Evolutionary conservation across 37 sponge, comb jelly and placozoan species (phyloP), one percentile per base, ranked within the genome.

Genomic region (Petrosia ficiformis): DNA sequence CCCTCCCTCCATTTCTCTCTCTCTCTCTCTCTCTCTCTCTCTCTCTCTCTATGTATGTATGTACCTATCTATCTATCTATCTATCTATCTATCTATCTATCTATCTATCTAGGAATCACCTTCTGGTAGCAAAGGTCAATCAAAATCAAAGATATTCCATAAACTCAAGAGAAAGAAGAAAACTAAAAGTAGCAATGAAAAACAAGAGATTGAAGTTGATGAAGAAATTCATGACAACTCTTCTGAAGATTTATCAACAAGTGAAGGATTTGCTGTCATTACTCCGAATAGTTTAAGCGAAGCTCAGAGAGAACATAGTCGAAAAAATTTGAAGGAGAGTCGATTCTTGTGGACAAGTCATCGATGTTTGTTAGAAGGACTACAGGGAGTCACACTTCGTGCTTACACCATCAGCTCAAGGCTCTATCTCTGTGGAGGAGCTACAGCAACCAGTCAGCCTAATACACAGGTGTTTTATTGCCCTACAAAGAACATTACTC

Each of bases 371-470:
- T 74, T 68, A 0, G 32, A 52, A 4, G 83, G 83, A 1, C 71
- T 83, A 0, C 83, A 83, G 58, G 83, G 83, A 21, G 39, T 76
- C 26, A 83, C 83, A 0, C 83, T 83, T 1, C 69, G 65, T 22
- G 77, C 44, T 19, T 74, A 83, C 57, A 24, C 34, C 29, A 43
- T 42, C 54, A 54, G 42, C 21, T 31, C 42, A 29, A 35, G 65
- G 32, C 42, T 83, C 2, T 75, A 61, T 36, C 36, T 75, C 25
- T 83, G 83, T 70, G 71, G 83, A 10, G 83, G 83, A 6, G 83
- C 69, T 28, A 76, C 42, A 0, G 52, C 29, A 1, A 76, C 75
- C 42, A 61, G 70, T 24, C 16, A 28, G 1, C 83, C 83, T 19
- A 83, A 83, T 39, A 83, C 69, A 35, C 40, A 52, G 2, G 35